Base-by-base conservation (phyloP, 2,113 vertebrate genomes). In the Antigone vipio region DNA sequence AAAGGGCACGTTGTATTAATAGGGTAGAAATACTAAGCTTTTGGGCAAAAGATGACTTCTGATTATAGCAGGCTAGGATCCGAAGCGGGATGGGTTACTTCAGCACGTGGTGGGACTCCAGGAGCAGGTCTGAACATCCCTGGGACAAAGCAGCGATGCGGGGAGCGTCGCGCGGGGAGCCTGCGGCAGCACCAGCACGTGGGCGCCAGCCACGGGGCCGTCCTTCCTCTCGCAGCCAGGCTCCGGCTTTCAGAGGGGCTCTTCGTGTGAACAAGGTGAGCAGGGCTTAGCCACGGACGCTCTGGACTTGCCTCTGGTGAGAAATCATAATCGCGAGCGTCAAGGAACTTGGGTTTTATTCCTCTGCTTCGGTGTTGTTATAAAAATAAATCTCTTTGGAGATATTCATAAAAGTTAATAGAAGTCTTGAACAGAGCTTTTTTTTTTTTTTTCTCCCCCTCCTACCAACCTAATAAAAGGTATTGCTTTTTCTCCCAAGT, bases 351-450 rank as follows among this genome's bases (percentile, higher is more conserved):
- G n/a, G 27, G 21, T 7, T 92, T 96, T 94, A 83, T 78, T 85
- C n/a, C 66, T 84, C 60, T 68, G 55, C 66, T 79, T 95, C 91
- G 66, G 21, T 85, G 72, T 80, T 77, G 19, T 64, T 91, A 79
- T 89, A 92, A 95, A 96, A 95, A 93, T 88, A 91, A 95, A 88
- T 89, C 32, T 97, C 88, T 93, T 80, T 79, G 64, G 90, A 95
- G 88, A 89, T 96, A 96, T 88, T 92, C 12, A 42, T 96, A 82
- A 82, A 96, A 94, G 52, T 93, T 95, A 94, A 93, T 85, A 73
- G 47, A 95, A 85, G 44, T 78, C 47, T 93, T 69, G 62, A 93
- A 80, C 44, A 89, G 27, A 86, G 73, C 16, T 10, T 56, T 56
- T 60, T 86, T 79, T 85, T 85, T 74, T 10, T 17, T 6, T 42